Conservation (phyloP, 2,888 invertebrate genomes). For the Cheilosia impressa region DNA sequence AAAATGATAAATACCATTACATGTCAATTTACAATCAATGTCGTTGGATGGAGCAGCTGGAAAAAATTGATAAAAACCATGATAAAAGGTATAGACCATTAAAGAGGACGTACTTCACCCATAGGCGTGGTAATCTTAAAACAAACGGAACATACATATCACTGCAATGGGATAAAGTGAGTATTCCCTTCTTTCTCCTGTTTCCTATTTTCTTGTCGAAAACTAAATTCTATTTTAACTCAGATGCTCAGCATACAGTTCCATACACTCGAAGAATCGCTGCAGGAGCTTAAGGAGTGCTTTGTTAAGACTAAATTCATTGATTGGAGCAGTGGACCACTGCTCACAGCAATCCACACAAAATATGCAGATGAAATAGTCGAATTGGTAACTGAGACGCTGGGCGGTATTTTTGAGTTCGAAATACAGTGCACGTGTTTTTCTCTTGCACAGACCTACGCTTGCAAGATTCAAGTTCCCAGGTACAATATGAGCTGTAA, state of each 20-base stretch:
- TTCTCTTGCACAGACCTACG: conserved; percentile 76
- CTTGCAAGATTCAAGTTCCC: conserved; percentile 66
- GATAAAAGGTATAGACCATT: conserved; percentile 76
- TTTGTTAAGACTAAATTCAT: conserved; percentile 78
- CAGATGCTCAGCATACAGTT: conserved; percentile 80
- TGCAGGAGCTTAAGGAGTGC: conserved; percentile 78
- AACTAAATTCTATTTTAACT: conserved; percentile 5
- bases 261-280: conserved; percentile 78
- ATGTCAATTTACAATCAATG: conserved; percentile 80
- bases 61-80: conserved; percentile 39
- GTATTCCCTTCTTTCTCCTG: background rate
- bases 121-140: conserved; percentile 77
- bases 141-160: conserved; percentile 80
- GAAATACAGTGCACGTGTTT: conserved; percentile 78
- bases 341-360: conserved; percentile 79
- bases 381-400: conserved; percentile 73
- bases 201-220: background rate
- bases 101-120: conserved; percentile 79
- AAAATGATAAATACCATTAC: conserved; percentile 80
- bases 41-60: conserved; percentile 79
- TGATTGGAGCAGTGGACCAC: conserved; percentile 78
- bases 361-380: conserved; percentile 76
- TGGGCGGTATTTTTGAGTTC: conserved; percentile 75
- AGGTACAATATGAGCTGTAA: conserved; percentile 34
- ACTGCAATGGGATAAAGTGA: conserved; percentile 79